Base-by-base conservation (phyloP, 2,797 vertebrate genomes). In the Tragelaphus eurycerus region DNA sequence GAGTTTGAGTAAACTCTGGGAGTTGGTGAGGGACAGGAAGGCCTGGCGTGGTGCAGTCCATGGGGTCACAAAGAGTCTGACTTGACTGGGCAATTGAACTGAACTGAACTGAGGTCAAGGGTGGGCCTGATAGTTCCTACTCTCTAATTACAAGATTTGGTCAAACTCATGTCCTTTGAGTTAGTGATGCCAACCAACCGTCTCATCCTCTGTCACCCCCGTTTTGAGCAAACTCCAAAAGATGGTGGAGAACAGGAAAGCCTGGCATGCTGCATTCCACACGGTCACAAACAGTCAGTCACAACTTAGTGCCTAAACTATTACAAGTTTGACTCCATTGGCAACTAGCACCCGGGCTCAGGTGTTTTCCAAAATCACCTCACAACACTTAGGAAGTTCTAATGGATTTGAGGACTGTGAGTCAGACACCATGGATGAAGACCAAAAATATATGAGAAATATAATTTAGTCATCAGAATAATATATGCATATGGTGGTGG, bases 121-220 rank as follows among this genome's bases (percentile, higher is more conserved):
- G 27, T 16, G 4, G 4, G 10, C 43, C 62, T 52, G 43, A 76
- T 60, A 52, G 7, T 76, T 89, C 54, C 43, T 83, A 43, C 25
- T 29, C 10, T 15, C 38, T 48, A 93, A 34, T 48, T 52, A 48
- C 23, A 27, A 12, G 15, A 7, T 46, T 81, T 64, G 62, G 31
- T n/a, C 62, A 64, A 62, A 64, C 7, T n/a, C 31, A 64, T 64
- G 62, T 64, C 16, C 31, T 34, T 67, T 34, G 62, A 67, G 62
- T 64, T 17, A 9, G 16, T 64, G 31, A 10, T n/a, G 31, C 62
- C 31, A n/a, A 10, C 16, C 31, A 10, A 64, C 2, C 62, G 17
- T 34, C 62, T 67, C 62, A 34, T 67, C 31, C 31, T 67, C 31
- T 67, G n/a, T 64, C 0, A 0, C 4, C 0, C 0, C 0, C 29